Evolutionary conservation across 2,113 vertebrate species (phyloP), one percentile per base, ranked within the genome.

Genomic region (Psettodes erumei): DNA sequence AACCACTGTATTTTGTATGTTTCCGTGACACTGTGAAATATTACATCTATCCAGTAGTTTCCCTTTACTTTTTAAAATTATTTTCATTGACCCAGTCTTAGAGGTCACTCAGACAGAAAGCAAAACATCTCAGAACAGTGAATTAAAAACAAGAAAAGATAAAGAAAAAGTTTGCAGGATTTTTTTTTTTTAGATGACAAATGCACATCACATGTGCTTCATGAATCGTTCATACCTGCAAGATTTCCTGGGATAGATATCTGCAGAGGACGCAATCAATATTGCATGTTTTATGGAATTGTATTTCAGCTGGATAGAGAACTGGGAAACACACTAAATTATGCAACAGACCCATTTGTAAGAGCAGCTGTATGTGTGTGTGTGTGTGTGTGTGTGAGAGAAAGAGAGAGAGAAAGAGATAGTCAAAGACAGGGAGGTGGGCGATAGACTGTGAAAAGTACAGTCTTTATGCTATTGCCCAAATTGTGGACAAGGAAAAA

Each of bases 321-420:
- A 90, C 90, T 83, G 86, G 85, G 78, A 90, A 90, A 88, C 75
- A 82, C 80, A 85, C 82, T 93, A 92, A 93, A 93, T 93, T 88
- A 93, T 93, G 89, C 91, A 92, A 84, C 83, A 90, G 85, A 75
- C 33, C 84, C 86, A 88, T 91, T 91, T 88, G 88, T 90, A 82
- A 74, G 77, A 90, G 75, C 66, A 86, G 59, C 25, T 73, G 64
- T 70, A 67, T 56, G 40, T 69, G 67, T 27, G 59, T 55, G 30
- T 48, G 75, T 30, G 38, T 21, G 35, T 7, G 33, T 21, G 51
- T 37, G 53, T 7, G 61, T 25, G 32, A 6, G 33, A 35, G 33
- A 37, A n/a, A 38, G 35, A 25, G 58, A 28, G 27, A 18, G 7
- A 15, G 45, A 38, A 28, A 8, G 45, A 53, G 33, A 62, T 10